Evolutionary conservation across 2,888 invertebrate genomes (phyloP), one percentile per base, ranked within the genome.

Genomic region (Leptarthrus brevirostris): DNA sequence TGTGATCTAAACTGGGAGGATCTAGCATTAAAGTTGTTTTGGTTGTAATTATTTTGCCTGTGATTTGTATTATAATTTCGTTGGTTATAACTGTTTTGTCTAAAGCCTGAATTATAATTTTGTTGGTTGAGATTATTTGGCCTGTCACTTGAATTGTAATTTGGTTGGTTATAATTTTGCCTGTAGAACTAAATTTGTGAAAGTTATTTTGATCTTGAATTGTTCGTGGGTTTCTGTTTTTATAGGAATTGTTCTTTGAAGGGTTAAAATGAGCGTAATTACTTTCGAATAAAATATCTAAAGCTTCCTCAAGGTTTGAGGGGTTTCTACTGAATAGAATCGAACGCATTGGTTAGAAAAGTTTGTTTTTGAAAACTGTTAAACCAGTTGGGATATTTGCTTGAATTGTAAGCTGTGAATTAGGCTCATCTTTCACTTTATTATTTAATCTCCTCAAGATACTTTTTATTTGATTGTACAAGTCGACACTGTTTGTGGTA

Each of bases 381-480:
- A 54, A 22, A 12, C 18, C 54, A 12, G 54, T 54, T 54, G 20
- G 3, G 24, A 24, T 71, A 24, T 54, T 71, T 24, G 71, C 54
- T 20, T 54, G 18, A 40, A 14, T 22, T 1, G 16, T 16, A 10
- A 4, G 14, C 14, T 44, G 12, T 16, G 56, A n/a, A 14, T 72
- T 56, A 10, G 44, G 44, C 26, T 40, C 26, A 47, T 72, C 72
- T 56, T 72, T 72, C 14, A 44, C 36, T 58, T 75, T 75, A 53
- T 69, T 72, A 44, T 75, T n/a, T n/a, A n/a, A n/a, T n/a, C n/a
- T n/a, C n/a, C n/a, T n/a, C n/a, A n/a, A n/a, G n/a, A n/a, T n/a
- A n/a, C n/a, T n/a, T n/a, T n/a, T n/a, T n/a, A n/a, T n/a, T n/a
- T n/a, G n/a, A n/a, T n/a, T n/a, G n/a, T n/a, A n/a, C n/a, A n/a